A percentile compares a stretch with the other conserved stretches of the same genome.
These are phyloP conservation scores for Centrocercus urophasianus DNA, from an alignment of 2,113 vertebrate genomes.

Conservation along the genomic window DNA sequence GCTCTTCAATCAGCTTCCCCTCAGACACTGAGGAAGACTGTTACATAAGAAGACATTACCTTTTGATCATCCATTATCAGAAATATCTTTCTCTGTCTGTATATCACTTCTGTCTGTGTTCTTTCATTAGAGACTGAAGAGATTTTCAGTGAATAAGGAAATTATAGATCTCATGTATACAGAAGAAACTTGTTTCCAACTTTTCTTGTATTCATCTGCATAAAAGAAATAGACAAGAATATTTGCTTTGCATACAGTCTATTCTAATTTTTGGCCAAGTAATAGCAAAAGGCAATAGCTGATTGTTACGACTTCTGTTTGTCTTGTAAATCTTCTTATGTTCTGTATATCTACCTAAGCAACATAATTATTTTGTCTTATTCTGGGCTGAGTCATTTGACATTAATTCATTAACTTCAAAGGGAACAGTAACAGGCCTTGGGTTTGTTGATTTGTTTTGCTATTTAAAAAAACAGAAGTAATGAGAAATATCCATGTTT, in stretches of 20 bases:
- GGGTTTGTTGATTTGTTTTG: not conserved
- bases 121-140: not conserved
- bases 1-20: not conserved
- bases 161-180: not conserved
- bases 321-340: not conserved
- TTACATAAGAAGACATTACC: not conserved
- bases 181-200: not conserved
- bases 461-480: not conserved
- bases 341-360: not conserved
- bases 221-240: not conserved
- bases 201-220: not conserved
- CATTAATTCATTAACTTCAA: not conserved
- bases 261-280: not conserved
- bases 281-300: not conserved
- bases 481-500: not conserved
- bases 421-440: not conserved
- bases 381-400: not conserved
- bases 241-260: not conserved
- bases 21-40: not conserved
- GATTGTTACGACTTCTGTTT: not conserved
- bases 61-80: not conserved
- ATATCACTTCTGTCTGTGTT: not conserved
- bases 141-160: not conserved
- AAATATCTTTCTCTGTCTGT: not conserved
- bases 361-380: not conserved